Evolutionary conservation across 2,888 invertebrate species (phyloP).

Genomic region (Drosophila flavopinicola): DNA sequence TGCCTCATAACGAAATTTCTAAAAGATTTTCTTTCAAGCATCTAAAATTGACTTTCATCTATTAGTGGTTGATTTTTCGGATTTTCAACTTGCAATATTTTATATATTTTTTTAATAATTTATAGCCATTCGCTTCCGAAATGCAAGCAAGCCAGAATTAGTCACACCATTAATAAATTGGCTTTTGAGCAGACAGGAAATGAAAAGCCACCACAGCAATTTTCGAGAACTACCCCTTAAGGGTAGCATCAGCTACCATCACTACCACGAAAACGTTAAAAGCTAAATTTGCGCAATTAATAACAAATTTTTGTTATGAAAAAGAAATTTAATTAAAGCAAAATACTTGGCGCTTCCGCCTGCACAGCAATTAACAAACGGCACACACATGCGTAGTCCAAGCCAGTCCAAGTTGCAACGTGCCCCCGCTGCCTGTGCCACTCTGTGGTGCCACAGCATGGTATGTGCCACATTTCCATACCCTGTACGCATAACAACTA

Average conservation of each 20-base stretch:
- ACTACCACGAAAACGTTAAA: slow-evolving; percentile 5
- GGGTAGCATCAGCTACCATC: slow-evolving; percentile 21
- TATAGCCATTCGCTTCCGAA: slow-evolving; percentile 33
- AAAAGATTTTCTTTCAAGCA: not conserved
- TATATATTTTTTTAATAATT: slow-evolving; percentile 28
- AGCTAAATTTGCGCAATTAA: slow-evolving; percentile 37
- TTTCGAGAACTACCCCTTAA: slow-evolving; percentile 5
- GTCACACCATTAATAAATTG: slow-evolving; percentile 63
- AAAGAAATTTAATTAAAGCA: slow-evolving; percentile 67
- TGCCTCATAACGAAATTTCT: no score
- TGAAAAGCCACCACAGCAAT: slow-evolving; percentile 6
- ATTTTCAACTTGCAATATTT: not conserved
- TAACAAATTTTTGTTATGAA: slow-evolving; percentile 39
- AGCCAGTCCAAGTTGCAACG: slow-evolving; percentile 13
- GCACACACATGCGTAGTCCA: slow-evolving; percentile 44
- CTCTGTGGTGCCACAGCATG: slow-evolving; percentile 12
- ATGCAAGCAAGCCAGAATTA: slow-evolving; percentile 43
- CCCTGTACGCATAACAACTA: slow-evolving; percentile 8
- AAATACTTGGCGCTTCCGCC: slow-evolving; percentile 56
- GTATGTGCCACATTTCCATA: slow-evolving; percentile 48
- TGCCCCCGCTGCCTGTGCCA: not conserved
- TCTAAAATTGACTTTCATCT: not conserved
- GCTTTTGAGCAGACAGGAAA: slow-evolving; percentile 20
- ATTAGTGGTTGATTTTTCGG: not conserved
- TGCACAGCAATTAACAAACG: slow-evolving; percentile 59